phyloP scores from a whole-genome alignment of 2,888 invertebrate genomes.

The Auanema sp. region DNA sequence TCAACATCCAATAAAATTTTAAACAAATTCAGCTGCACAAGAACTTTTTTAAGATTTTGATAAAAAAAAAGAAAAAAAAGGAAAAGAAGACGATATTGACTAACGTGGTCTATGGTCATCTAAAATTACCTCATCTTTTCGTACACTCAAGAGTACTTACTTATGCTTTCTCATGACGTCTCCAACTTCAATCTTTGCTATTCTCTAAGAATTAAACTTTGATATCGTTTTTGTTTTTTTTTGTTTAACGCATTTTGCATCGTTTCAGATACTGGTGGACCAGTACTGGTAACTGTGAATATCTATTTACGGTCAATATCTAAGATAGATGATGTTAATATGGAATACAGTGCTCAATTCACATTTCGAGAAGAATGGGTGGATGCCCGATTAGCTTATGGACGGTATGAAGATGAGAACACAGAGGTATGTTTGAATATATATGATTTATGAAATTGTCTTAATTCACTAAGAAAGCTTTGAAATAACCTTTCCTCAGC shows the following conservation, averaged over 20 bases:
- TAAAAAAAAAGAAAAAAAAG: not conserved
- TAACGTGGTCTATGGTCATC: too few relatives aligned
- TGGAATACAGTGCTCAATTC: conserved; percentile 92
- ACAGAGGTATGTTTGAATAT: conserved; percentile 47
- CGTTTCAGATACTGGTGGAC: conserved; percentile 47
- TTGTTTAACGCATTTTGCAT: too few relatives aligned
- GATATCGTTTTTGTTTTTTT: too few relatives aligned
- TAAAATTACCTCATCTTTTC: too few relatives aligned
- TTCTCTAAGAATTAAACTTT: not conserved
- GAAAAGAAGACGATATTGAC: too few relatives aligned
- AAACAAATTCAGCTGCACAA: not conserved
- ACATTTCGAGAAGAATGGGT: conserved; percentile 84
- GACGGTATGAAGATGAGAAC: conserved; percentile 57
- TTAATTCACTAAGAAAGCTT: not conserved
- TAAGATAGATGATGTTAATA: conserved; percentile 63
- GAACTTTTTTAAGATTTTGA: not conserved
- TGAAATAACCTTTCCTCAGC: not conserved
- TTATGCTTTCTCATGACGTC: too few relatives aligned
- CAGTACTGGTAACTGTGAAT: conserved; percentile 61
- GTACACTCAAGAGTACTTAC: too few relatives aligned
- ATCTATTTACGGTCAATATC: conserved; percentile 62
- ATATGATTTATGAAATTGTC: not conserved
- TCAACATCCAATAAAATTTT: not conserved
- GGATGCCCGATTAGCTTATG: conserved; percentile 75
- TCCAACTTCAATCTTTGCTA: too few relatives aligned